These are phyloP conservation scores for Metallyticus violacea DNA, from an alignment of 2,888 invertebrate species.

Conservation along the genomic window DNA sequence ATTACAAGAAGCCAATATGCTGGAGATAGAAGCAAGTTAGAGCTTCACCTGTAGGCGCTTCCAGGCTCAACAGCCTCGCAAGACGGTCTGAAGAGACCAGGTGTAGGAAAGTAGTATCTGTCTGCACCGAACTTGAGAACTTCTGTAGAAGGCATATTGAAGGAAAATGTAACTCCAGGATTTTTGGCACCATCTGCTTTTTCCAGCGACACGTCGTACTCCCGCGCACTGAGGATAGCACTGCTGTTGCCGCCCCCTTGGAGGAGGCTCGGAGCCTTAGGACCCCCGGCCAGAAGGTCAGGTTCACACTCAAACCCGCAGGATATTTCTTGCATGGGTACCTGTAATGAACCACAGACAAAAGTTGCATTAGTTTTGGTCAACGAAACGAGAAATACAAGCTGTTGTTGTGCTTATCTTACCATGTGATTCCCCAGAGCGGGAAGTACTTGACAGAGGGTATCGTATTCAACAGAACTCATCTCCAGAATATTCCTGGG, in stretches of 20 bases:
- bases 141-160: neutral
- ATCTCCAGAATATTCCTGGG: constrained; percentile 14
- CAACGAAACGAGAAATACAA: no score
- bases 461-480: neutral
- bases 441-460: neutral
- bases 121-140: neutral
- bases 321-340: neutral
- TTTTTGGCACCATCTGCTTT: neutral
- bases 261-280: neutral
- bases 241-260: neutral
- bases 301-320: neutral
- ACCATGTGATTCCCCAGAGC: neutral
- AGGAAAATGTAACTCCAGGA: neutral
- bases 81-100: neutral
- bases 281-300: neutral
- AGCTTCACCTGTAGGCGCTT: neutral
- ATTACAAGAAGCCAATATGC: no score
- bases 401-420: neutral
- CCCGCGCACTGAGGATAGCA: neutral
- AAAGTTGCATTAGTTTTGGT: no score
- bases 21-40: no score
- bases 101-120: neutral
- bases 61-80: neutral
- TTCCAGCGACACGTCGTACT: neutral
- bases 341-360: neutral